Conservation (phyloP, 53 echinoderm and acorn worm species). For the Glandiceps talaboti region DNA sequence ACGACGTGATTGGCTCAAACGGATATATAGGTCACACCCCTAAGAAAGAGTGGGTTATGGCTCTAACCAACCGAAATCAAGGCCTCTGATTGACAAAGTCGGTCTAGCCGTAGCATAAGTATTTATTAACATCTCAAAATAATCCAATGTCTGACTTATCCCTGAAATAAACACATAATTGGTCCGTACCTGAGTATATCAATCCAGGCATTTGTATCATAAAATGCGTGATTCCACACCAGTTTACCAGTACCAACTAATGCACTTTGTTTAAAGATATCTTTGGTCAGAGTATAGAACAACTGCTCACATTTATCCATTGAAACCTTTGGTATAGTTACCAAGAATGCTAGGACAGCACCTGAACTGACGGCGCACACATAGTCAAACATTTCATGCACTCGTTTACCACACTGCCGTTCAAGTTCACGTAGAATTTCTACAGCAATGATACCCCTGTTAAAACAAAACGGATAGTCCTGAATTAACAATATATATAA, state of each 20-base stretch:
- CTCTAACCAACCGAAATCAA: no score
- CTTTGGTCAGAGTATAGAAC: slow-evolving; percentile 47
- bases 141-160: neutral
- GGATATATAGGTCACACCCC: no score
- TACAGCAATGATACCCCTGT: slow-evolving; percentile 81
- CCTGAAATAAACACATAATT: neutral
- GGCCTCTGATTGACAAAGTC: no score
- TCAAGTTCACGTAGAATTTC: slow-evolving; percentile 68
- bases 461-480: slow-evolving; percentile 6
- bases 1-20: no score
- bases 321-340: slow-evolving; percentile 28
- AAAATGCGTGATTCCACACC: slow-evolving; percentile 77
- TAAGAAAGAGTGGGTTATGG: no score
- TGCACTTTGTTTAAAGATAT: slow-evolving; percentile 75
- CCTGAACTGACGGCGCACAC: slow-evolving; percentile 90
- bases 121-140: neutral
- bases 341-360: slow-evolving; percentile 67
- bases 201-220: slow-evolving; percentile 90
- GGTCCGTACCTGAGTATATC: slow-evolving; percentile 28
- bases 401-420: slow-evolving; percentile 31
- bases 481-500: no score
- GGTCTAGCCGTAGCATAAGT: no score
- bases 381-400: slow-evolving; percentile 92
- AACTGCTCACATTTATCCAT: slow-evolving; percentile 72
- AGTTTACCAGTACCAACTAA: slow-evolving; percentile 80